phyloP scores from a whole-genome alignment of 64 coral and sea anemone species.

The Exaiptasia diaphana region DNA sequence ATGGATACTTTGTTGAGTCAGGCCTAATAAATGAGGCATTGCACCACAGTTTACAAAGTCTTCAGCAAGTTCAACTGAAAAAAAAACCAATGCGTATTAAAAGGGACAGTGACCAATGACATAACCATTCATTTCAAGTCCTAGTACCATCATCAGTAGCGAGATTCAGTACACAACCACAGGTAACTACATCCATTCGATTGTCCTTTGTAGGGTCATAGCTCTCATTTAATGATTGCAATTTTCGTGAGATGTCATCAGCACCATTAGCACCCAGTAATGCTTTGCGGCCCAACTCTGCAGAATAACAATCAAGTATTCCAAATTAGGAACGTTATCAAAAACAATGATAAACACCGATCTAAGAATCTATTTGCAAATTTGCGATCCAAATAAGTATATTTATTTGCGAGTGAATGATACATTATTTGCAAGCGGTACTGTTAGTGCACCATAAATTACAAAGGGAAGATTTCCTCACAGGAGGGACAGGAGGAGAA shows the following conservation, averaged over 20 bases:
- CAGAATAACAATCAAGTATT: too few species aligned
- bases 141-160: slow-evolving; percentile 70
- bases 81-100: neutral
- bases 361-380: too few species aligned
- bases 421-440: too few species aligned
- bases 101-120: neutral
- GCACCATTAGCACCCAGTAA: slow-evolving; percentile 67
- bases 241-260: slow-evolving; percentile 54
- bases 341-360: too few species aligned
- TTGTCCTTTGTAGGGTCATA: slow-evolving; percentile 70
- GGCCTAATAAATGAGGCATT: slow-evolving; percentile 49
- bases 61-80: neutral
- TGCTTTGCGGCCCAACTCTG: slow-evolving; percentile 62
- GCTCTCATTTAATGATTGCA: slow-evolving; percentile 41
- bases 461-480: too few species aligned
- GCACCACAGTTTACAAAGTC: neutral
- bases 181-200: slow-evolving; percentile 61
- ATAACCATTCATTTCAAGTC: neutral
- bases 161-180: slow-evolving; percentile 70
- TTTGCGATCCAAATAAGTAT: too few species aligned
- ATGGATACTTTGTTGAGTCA: slow-evolving; percentile 55
- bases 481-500: too few species aligned
- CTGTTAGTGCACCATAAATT: too few species aligned
- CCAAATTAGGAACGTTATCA: too few species aligned
- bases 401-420: too few species aligned